A percentile compares a stretch with the other conserved stretches of the same genome.
These are phyloP conservation scores for Rhinatrema bivittatum DNA, from an alignment of 2,797 vertebrate species.

Conservation along the genomic window DNA sequence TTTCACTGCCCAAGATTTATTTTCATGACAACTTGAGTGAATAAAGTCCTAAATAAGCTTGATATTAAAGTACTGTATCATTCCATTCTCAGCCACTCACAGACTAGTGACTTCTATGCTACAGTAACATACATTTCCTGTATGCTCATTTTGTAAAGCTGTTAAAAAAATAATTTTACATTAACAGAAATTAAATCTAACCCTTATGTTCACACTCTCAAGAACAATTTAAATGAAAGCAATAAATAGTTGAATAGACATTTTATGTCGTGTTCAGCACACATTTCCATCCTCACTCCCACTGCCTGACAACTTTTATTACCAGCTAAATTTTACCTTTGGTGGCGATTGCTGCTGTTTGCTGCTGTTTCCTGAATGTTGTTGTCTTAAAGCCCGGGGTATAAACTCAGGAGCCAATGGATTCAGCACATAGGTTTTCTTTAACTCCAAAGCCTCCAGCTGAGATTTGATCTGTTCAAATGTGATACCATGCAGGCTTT, in stretches of 20 bases:
- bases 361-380: conserved; percentile 60
- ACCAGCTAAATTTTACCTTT: conserved; percentile 62
- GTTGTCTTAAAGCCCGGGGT: conserved; percentile 86
- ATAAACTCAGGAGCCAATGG: conserved; percentile 96
- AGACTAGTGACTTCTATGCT: too few species aligned
- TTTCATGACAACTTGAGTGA: too few species aligned
- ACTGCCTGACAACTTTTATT: neutral
- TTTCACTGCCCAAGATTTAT: too few species aligned
- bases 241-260: neutral
- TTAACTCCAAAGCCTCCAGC: conserved; percentile 93
- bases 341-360: conserved; percentile 88
- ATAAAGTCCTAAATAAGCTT: too few species aligned
- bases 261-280: neutral
- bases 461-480: conserved; percentile 97
- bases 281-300: neutral
- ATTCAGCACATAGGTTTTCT: conserved; percentile 97
- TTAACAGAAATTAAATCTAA: too few species aligned
- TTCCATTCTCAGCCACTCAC: too few species aligned
- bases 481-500: conserved; percentile 95
- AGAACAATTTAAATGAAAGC: too few species aligned
- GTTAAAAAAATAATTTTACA: too few species aligned
- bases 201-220: too few species aligned
- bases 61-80: too few species aligned
- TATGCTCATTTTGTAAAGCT: too few species aligned
- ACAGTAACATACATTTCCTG: too few species aligned